A percentile compares a stretch with the other conserved stretches of the same genome.
Evolutionary conservation across 2,113 vertebrate species (phyloP).

Genomic region (Peromyscus polionotus): DNA sequence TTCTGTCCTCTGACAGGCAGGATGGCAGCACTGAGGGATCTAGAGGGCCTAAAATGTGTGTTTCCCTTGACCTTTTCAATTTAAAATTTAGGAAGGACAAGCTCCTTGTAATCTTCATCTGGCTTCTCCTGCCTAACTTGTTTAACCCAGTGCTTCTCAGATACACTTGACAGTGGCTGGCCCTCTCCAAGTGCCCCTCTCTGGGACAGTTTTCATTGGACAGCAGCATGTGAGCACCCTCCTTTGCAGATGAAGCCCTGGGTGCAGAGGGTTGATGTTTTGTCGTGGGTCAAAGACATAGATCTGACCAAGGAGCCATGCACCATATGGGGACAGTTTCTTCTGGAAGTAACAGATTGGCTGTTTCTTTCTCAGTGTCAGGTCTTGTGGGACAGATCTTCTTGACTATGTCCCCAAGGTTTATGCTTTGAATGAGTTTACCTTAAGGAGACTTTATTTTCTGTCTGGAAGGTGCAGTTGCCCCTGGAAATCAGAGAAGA

Average conservation of each 20-base stretch:
- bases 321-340: background rate
- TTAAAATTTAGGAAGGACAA: background rate
- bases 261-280: background rate
- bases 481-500: background rate
- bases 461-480: background rate
- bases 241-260: background rate
- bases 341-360: background rate
- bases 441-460: background rate
- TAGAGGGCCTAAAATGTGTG: background rate
- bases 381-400: background rate
- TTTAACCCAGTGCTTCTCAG: background rate
- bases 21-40: fast-evolving
- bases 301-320: background rate
- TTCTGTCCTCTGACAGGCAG: background rate
- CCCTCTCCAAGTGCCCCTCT: background rate
- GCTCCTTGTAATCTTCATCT: background rate
- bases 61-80: background rate
- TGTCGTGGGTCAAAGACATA: background rate
- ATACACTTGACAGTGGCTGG: background rate
- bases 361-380: background rate
- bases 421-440: background rate
- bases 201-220: background rate
- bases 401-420: background rate
- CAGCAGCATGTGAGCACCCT: background rate
- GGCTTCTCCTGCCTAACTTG: background rate